These are phyloP conservation scores for Julus scanicus DNA, from an alignment of 2,888 invertebrate genomes.

Conservation along the genomic window DNA sequence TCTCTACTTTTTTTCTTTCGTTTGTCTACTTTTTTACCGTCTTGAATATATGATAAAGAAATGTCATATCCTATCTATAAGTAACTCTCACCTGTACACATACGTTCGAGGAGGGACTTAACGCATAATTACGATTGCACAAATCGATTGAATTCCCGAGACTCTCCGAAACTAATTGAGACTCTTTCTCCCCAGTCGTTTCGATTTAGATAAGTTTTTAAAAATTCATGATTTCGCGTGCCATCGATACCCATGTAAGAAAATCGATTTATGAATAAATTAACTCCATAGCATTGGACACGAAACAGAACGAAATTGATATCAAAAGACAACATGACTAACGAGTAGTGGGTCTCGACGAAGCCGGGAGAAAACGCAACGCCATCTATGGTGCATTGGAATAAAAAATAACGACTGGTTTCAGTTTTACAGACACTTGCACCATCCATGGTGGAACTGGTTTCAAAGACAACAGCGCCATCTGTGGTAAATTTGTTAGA, in stretches of 20 bases:
- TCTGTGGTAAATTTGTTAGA: too few species aligned
- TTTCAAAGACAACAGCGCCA: too few species aligned
- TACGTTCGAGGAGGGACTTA: background rate
- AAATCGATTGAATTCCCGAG: background rate
- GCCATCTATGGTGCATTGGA: too few species aligned
- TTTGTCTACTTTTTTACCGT: too few species aligned
- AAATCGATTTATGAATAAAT: slow-evolving; percentile 8
- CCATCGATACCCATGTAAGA: background rate
- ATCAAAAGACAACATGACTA: background rate
- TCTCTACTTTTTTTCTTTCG: background rate
- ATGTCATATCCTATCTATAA: too few species aligned
- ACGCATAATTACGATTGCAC: slow-evolving; percentile 6
- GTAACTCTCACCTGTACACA: too few species aligned
- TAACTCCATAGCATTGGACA: background rate
- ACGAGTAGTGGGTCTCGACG: background rate
- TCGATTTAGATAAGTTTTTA: background rate
- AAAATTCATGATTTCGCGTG: background rate
- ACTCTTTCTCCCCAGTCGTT: background rate
- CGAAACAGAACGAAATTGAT: background rate
- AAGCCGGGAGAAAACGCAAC: too few species aligned
- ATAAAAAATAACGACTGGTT: too few species aligned
- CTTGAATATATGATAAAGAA: too few species aligned
- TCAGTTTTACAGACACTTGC: too few species aligned
- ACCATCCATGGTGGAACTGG: too few species aligned
- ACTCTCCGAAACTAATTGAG: background rate